phyloP scores from a whole-genome alignment of 2,888 invertebrate species.

The Eretmocerus hayati region DNA sequence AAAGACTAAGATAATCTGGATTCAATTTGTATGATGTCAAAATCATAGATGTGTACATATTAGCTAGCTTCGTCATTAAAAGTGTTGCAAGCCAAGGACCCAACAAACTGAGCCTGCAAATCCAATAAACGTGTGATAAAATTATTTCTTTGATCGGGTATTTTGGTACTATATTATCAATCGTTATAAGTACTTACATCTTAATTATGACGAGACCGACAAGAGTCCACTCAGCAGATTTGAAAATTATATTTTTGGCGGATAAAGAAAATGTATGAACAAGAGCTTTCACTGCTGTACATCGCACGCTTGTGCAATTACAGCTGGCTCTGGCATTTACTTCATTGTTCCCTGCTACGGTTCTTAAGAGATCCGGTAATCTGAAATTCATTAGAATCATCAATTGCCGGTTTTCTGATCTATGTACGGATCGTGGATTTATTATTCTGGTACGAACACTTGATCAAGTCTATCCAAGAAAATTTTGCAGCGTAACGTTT shows the following conservation, averaged over 20 bases:
- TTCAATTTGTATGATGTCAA: conserved; percentile 40
- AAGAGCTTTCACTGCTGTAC: conserved; percentile 40
- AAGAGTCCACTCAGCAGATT: conserved; percentile 64
- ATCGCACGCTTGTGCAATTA: conserved; percentile 28
- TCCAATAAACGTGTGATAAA: too few species aligned
- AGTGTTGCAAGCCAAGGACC: conserved; percentile 33
- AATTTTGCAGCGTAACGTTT: conserved; percentile 60
- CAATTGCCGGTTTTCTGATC: too few species aligned
- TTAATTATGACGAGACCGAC: conserved; percentile 64
- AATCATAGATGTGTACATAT: conserved; percentile 39
- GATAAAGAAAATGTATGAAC: conserved; percentile 62
- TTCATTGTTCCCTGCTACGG: conserved; percentile 42
- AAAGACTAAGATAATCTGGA: conserved; percentile 36
- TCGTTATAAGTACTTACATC: conserved; percentile 55
- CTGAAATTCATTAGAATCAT: too few species aligned
- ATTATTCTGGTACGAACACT: too few species aligned
- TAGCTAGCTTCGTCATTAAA: conserved; percentile 33
- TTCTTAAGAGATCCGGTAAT: conserved; percentile 53
- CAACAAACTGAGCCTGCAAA: conserved; percentile 35
- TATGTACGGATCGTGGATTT: too few species aligned
- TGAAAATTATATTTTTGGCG: conserved; percentile 66
- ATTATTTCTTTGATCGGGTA: too few species aligned
- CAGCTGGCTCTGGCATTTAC: conserved; percentile 19
- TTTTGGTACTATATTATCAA: too few species aligned
- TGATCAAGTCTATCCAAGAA: conserved; percentile 59